Conservation (phyloP, 2,113 vertebrate genomes). For the Chloroceryle aenea region DNA sequence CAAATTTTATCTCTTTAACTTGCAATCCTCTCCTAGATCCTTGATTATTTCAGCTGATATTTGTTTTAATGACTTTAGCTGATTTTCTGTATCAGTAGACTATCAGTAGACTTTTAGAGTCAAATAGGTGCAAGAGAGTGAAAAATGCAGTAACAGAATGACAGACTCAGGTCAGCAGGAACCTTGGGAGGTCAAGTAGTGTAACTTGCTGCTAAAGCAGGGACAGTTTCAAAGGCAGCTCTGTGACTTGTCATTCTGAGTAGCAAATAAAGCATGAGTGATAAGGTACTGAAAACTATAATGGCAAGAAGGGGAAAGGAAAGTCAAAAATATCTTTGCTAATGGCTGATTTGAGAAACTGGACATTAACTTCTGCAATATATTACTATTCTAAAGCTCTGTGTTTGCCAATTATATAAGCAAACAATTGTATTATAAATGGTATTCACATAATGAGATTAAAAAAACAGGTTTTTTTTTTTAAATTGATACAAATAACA, state of each 20-base stretch:
- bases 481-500: neutral
- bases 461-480: neutral
- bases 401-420: neutral
- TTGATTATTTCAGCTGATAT: neutral
- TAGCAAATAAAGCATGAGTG: neutral
- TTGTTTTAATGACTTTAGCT: neutral
- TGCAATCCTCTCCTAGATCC: neutral
- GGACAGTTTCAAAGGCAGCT: neutral
- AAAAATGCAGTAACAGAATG: neutral
- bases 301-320: neutral
- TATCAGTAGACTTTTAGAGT: neutral
- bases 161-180: neutral
- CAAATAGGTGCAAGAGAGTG: neutral
- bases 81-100: neutral
- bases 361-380: neutral
- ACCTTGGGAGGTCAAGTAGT: neutral
- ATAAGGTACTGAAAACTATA: neutral
- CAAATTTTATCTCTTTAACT: neutral
- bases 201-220: neutral
- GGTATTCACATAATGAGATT: neutral
- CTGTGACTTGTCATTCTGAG: neutral
- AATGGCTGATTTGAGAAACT: neutral
- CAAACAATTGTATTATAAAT: neutral
- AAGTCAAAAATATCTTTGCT: neutral
- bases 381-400: neutral